A percentile compares a stretch with the other conserved stretches of the same genome.
phyloP scores from a whole-genome alignment of 2,888 invertebrate species.

The Agonum fuliginosum region DNA sequence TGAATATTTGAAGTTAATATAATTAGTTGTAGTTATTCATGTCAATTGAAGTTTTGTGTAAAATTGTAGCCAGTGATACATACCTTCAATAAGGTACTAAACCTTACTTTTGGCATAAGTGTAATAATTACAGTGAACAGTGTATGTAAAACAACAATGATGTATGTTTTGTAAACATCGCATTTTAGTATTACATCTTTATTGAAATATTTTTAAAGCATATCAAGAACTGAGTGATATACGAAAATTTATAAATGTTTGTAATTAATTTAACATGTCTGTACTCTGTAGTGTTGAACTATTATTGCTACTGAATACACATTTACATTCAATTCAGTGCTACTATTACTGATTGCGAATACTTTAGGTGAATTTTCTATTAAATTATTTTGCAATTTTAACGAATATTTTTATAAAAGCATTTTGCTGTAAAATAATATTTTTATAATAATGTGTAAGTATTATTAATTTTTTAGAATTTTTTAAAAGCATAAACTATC shows the following conservation, averaged over 20 bases:
- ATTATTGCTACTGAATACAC: background rate
- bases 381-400: conserved; percentile 37
- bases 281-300: conserved; percentile 7
- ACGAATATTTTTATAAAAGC: conserved; percentile 56
- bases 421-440: conserved; percentile 57
- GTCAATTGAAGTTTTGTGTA: conserved; percentile 19
- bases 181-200: background rate
- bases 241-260: background rate
- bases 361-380: conserved; percentile 29
- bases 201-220: conserved; percentile 45
- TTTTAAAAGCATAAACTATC: conserved; percentile 37
- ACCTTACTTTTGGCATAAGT: background rate
- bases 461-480: conserved; percentile 44
- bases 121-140: too few relatives aligned
- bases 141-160: background rate
- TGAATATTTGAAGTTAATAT: conserved; percentile 24
- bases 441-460: conserved; percentile 54
- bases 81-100: background rate
- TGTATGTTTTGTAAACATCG: background rate
- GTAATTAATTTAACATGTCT: background rate
- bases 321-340: conserved; percentile 20
- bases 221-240: conserved; percentile 58
- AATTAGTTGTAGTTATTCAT: conserved; percentile 17
- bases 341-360: conserved; percentile 13
- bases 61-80: conserved; percentile 1